phyloP scores from a whole-genome alignment of 2,113 vertebrate species.

The Python bivittatus region DNA sequence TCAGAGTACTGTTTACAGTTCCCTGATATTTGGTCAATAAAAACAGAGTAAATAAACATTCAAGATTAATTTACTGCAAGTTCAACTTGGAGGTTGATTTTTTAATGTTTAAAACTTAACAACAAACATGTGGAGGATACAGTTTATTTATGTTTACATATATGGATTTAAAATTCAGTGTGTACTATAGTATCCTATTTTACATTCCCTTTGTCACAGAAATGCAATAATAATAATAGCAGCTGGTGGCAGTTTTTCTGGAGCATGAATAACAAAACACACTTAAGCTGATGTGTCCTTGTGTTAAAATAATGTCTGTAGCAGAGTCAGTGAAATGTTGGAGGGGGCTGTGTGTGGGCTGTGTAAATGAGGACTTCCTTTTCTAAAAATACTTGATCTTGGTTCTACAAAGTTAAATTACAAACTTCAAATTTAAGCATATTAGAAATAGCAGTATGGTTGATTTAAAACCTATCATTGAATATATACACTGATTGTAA shows the following conservation, averaged over 20 bases:
- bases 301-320: neutral
- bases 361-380: neutral
- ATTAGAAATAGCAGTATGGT: neutral
- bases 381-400: neutral
- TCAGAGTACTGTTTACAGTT: neutral
- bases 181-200: neutral
- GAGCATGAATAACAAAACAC: neutral
- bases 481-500: neutral
- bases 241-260: neutral
- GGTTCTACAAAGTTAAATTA: neutral
- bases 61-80: neutral
- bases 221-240: neutral
- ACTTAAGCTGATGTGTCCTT: neutral
- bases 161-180: neutral
- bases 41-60: neutral
- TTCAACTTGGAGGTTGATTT: neutral
- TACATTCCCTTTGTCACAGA: neutral
- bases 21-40: neutral
- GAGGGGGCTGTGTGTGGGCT: neutral
- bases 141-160: neutral
- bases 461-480: neutral
- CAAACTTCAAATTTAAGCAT: neutral
- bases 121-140: neutral
- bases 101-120: neutral
- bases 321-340: neutral